These are phyloP conservation scores for rat (Rattus norvegicus) DNA, from an alignment of 2,113 vertebrate species.

Conservation along the genomic window GRCr8 NC_086023.1:95101501-95102000, in stretches of 20 bases:
- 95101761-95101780: slow-evolving; percentile 70
- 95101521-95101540: slow-evolving; percentile 45
- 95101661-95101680: slow-evolving; percentile 52
- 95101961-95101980: background rate
- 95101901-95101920: slow-evolving; percentile 14
- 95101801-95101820: slow-evolving; percentile 61
- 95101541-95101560: slow-evolving; percentile 61
- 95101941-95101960: background rate
- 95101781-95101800: slow-evolving; percentile 65
- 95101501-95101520: slow-evolving; percentile 22
- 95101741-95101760: slow-evolving; percentile 72
- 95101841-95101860: slow-evolving; percentile 57
- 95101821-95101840: slow-evolving; percentile 67
- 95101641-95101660: slow-evolving; percentile 50
- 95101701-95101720: slow-evolving; percentile 74
- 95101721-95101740: slow-evolving; percentile 74
- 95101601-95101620: slow-evolving; percentile 60
- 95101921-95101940: background rate
- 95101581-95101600: slow-evolving; percentile 16
- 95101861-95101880: slow-evolving; percentile 63
- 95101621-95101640: slow-evolving; percentile 43
- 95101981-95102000: background rate
- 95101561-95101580: slow-evolving; percentile 49
- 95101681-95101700: slow-evolving; percentile 75
- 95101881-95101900: background rate